Evolutionary conservation across 2,797 vertebrate species (phyloP), one percentile per base, ranked within the genome.

Genomic region (Rousettus madagascariensis): DNA sequence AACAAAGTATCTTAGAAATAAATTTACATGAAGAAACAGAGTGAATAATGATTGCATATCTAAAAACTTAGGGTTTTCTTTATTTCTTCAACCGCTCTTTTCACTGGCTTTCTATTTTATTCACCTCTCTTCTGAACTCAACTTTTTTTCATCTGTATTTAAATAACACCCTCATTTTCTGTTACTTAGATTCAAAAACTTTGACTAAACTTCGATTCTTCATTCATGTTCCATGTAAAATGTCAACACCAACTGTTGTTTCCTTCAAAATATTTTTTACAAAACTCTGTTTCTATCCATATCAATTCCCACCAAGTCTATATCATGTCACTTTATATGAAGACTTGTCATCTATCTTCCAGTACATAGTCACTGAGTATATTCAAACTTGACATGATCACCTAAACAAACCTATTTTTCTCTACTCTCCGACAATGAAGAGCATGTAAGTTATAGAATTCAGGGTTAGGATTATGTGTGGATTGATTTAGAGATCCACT

Each of bases 201-300:
- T 38, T 65, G 13, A 46, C 30, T 65, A 63, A 71, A 36, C 4
- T 86, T 79, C 51, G 28, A 80, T 82, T 95, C 72, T 95, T 96
- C 30, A 49, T 74, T 93, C 33, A 69, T 8, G 11, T 38, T 33
- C 51, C 12, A 61, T 16, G 3, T 68, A 69, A 59, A 77, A 72
- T 86, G 51, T 51, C 51, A 77, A 69, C 4, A 43, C 1, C 87
- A n/a, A 22, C 26, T 55, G 11, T 84, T 78, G 5, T 84, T 83
- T 82, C n/a, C 12, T 68, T 74, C 43, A 57, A 90, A 77, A 53
- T 65, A 51, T 10, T 43, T 63, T 91, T 71, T 65, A 75, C 7
- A 49, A 86, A 92, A 51, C 53, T 72, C 24, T 77, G 0, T 91
- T 88, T 84, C 71, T 57, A 43, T 38, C 46, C 17, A 55, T 63